Percentiles rank a stretch among this genome's conserved stretches.
Conservation (phyloP, 1,140 invertebrate genomes). For the Drosophila carrolli region DNA sequence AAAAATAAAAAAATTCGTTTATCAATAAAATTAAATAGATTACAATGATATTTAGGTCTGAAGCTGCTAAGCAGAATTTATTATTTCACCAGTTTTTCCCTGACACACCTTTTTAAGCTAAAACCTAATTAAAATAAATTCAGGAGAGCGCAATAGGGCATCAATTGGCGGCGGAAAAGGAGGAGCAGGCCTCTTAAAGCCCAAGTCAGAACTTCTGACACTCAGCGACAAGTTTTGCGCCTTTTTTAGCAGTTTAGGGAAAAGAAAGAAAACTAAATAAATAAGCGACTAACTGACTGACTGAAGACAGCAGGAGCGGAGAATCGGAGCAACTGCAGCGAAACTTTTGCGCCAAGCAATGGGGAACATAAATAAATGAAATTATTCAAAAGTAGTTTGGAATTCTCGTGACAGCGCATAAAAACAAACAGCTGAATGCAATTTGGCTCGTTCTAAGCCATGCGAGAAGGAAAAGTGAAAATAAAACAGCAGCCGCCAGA, state of each 20-base stretch:
- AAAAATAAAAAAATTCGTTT: no score
- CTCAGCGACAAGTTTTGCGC: slow-evolving; percentile 55
- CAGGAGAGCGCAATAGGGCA: slow-evolving; percentile 10
- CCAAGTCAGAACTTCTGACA: slow-evolving; percentile 63
- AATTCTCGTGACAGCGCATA: slow-evolving; percentile 76
- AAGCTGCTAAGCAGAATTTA: no score
- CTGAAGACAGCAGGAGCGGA: slow-evolving; percentile 31
- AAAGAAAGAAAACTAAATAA: slow-evolving; percentile 69
- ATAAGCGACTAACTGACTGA: slow-evolving; percentile 71
- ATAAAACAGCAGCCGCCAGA: slow-evolving; percentile 41
- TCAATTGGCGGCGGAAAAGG: slow-evolving; percentile 43
- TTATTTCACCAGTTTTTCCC: no score
- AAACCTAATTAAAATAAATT: slow-evolving; percentile 53
- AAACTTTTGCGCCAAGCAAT: slow-evolving; percentile 59
- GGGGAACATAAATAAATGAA: slow-evolving; percentile 77
- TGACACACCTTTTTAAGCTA: neutral
- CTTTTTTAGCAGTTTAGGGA: slow-evolving; percentile 57
- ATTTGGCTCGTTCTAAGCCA: slow-evolving; percentile 67
- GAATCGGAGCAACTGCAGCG: slow-evolving; percentile 30
- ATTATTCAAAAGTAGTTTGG: slow-evolving; percentile 78
- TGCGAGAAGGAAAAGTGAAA: slow-evolving; percentile 63
- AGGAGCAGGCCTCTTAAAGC: slow-evolving; percentile 5
- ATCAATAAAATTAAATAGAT: no score
- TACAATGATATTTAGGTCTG: no score
- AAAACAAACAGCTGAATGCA: slow-evolving; percentile 79